These are phyloP conservation scores for Amphiprion ocellaris DNA, from an alignment of 2,113 vertebrate species.

Conservation along the genomic window DNA sequence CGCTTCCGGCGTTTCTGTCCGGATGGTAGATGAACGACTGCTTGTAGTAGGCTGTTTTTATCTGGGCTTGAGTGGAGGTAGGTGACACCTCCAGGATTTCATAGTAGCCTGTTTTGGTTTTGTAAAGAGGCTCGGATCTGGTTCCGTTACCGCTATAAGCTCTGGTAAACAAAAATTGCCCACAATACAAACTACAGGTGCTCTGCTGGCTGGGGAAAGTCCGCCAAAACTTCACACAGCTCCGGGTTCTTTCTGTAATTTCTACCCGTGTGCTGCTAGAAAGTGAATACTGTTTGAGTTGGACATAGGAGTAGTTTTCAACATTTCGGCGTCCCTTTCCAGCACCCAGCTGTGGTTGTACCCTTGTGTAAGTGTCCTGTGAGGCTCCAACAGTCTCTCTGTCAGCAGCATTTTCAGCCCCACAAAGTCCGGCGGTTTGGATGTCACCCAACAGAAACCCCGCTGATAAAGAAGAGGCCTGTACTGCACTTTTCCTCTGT, in stretches of 20 bases:
- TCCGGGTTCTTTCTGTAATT: neutral
- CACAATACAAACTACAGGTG: too few relatives aligned
- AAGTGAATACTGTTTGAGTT: too few relatives aligned
- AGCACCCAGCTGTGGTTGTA: neutral
- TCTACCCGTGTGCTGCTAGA: fast-evolving
- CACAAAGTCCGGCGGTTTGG: neutral
- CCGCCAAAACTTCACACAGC: neutral
- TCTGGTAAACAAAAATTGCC: constrained; percentile 27
- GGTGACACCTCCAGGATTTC: constrained; percentile 85
- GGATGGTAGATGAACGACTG: constrained; percentile 92
- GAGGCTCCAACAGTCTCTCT: neutral
- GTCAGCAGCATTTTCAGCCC: neutral
- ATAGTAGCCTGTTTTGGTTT: constrained; percentile 85
- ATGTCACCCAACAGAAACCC: neutral
- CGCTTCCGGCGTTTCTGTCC: constrained; percentile 88
- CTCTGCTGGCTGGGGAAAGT: neutral
- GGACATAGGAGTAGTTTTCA: neutral
- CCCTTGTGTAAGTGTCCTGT: constrained; percentile 18
- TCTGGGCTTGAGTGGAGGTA: constrained; percentile 88
- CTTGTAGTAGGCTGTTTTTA: constrained; percentile 93
- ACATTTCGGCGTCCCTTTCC: too few relatives aligned
- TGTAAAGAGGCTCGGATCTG: constrained; percentile 59
- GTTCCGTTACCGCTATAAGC: constrained; percentile 40
- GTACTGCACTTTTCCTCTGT: fast-evolving
- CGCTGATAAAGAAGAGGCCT: neutral